Evolutionary conservation across 2,113 vertebrate genomes (phyloP).

Genomic region (Aegotheles bennettii): DNA sequence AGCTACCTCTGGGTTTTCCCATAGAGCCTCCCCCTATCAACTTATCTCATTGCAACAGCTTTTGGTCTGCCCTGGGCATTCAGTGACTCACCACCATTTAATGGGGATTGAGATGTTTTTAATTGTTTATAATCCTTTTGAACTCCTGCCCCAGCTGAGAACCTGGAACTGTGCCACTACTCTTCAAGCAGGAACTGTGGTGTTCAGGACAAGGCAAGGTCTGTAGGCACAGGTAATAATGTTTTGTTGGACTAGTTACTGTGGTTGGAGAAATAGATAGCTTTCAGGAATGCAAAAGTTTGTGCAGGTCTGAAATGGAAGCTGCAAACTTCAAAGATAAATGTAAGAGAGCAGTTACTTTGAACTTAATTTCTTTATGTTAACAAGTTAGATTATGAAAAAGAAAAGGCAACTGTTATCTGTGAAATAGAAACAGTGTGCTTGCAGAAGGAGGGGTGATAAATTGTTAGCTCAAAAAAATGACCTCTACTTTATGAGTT

Average conservation of each 20-base stretch:
- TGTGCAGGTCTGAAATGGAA: not conserved
- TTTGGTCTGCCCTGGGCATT: not conserved
- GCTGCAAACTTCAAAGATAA: not conserved
- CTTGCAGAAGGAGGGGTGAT: not conserved
- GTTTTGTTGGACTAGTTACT: not conserved
- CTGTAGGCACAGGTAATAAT: not conserved
- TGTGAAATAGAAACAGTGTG: not conserved
- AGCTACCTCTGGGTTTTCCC: not conserved
- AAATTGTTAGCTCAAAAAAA: not conserved
- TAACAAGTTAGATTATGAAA: not conserved
- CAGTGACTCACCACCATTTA: not conserved
- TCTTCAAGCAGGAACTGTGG: not conserved
- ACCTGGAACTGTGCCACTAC: not conserved
- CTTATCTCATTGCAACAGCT: not conserved
- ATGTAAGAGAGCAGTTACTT: not conserved
- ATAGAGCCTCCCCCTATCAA: not conserved
- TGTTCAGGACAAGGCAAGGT: not conserved
- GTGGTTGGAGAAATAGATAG: not conserved
- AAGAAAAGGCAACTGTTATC: not conserved
- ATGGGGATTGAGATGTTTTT: not conserved
- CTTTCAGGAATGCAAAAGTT: not conserved
- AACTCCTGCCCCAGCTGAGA: not conserved
- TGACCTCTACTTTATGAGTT: not conserved
- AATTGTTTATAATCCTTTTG: constrained; percentile 18
- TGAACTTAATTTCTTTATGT: not conserved